phyloP scores from a whole-genome alignment of 2,113 vertebrate genomes.

The Nesoenas mayeri region DNA sequence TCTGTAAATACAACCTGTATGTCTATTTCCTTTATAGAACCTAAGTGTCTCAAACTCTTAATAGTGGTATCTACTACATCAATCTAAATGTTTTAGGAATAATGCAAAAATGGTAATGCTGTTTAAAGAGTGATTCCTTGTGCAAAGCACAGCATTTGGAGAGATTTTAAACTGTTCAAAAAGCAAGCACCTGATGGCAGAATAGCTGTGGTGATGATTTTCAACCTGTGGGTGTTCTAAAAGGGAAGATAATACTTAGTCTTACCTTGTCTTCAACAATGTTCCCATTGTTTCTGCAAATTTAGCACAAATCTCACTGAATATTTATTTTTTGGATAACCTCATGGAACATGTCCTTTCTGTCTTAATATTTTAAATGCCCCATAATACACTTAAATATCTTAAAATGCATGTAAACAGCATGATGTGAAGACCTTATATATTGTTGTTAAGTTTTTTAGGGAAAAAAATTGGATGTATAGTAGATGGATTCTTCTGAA shows the following conservation, averaged over 20 bases:
- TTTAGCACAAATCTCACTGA: not conserved
- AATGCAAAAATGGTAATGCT: not conserved
- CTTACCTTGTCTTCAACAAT: not conserved
- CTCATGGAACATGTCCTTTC: not conserved
- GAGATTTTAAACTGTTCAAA: not conserved
- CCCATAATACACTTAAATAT: not conserved
- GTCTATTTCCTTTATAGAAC: not conserved
- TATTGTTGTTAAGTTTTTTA: not conserved
- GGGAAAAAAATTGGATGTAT: not conserved
- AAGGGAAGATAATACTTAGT: not conserved
- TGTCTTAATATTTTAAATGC: not conserved
- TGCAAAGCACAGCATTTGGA: not conserved
- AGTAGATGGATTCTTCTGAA: not conserved
- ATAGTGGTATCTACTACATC: not conserved
- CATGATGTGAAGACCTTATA: not conserved
- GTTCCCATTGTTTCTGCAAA: not conserved
- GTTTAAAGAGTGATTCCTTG: not conserved
- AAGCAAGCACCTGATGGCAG: not conserved
- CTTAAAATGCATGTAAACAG: not conserved
- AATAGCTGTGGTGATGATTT: not conserved
- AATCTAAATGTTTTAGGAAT: not conserved
- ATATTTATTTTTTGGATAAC: not conserved
- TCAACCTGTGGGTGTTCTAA: slow-evolving; percentile 10
- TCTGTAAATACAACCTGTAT: not conserved
- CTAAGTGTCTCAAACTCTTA: not conserved